phyloP scores from a whole-genome alignment of 2,113 vertebrate species.

The Odobenus rosmarus region DNA sequence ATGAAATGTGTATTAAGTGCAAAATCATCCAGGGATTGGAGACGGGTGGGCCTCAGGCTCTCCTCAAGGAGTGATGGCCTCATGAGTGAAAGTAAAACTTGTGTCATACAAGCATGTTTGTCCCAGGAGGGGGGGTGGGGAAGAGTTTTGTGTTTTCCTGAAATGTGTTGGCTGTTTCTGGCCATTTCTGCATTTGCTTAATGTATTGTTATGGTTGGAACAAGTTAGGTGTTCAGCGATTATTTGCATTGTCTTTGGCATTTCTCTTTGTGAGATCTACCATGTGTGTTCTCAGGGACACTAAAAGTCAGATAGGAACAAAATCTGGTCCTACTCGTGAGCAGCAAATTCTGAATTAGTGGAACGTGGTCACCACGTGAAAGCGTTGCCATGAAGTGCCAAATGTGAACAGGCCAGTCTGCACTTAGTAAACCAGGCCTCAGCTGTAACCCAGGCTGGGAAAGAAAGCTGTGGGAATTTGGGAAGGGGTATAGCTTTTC shows the following conservation, averaged over 20 bases:
- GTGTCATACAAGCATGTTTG: background rate
- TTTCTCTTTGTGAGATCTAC: background rate
- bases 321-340: background rate
- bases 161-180: background rate
- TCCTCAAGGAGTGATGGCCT: background rate
- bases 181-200: background rate
- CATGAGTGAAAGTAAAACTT: background rate
- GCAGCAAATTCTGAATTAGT: background rate
- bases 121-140: background rate
- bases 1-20: background rate
- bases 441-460: background rate
- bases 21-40: background rate
- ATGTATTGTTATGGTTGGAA: background rate
- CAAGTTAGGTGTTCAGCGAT: background rate
- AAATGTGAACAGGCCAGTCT: background rate
- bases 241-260: background rate
- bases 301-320: background rate
- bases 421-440: background rate
- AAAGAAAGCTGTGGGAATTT: constrained; percentile 31
- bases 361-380: accelerated
- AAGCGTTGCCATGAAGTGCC: background rate
- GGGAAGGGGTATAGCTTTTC: background rate
- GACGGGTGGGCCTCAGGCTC: background rate
- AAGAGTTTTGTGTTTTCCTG: background rate
- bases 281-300: background rate